A percentile compares a stretch with the other conserved stretches of the same genome.
Conservation (phyloP, 2,888 invertebrate species). For the Diaphora mendica region DNA sequence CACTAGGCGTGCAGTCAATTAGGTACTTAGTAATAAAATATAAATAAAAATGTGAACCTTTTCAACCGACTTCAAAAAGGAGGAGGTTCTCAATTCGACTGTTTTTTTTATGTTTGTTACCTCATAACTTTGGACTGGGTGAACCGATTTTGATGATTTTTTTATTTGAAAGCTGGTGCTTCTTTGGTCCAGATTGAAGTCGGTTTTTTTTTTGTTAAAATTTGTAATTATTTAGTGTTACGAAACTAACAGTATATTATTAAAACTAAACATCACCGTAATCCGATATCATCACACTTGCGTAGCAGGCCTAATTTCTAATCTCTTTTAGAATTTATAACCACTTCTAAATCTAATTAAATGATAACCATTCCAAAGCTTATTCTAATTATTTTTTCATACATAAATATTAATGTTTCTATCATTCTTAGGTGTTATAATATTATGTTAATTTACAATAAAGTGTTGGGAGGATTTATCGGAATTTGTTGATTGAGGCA, state of each 20-base stretch:
- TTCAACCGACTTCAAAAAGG: no score
- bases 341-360: constrained; percentile 26
- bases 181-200: no score
- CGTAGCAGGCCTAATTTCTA: constrained; percentile 22
- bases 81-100: no score
- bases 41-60: no score
- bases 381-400: constrained; percentile 36
- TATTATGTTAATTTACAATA: constrained; percentile 32
- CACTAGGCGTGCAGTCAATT: no score
- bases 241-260: not conserved
- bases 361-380: constrained; percentile 29
- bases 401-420: constrained; percentile 25
- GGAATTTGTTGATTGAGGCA: constrained; percentile 12
- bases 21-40: no score
- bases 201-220: no score
- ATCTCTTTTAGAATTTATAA: constrained; percentile 29
- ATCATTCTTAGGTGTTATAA: constrained; percentile 19
- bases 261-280: not conserved
- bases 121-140: no score
- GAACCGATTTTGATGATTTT: no score
- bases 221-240: no score
- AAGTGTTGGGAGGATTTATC: constrained; percentile 4
- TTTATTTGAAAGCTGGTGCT: no score
- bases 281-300: constrained; percentile 1
- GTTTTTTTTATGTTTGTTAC: no score